These are phyloP conservation scores for Carassius gibelio DNA, from an alignment of 2,113 vertebrate species.

Conservation along the genomic window DNA sequence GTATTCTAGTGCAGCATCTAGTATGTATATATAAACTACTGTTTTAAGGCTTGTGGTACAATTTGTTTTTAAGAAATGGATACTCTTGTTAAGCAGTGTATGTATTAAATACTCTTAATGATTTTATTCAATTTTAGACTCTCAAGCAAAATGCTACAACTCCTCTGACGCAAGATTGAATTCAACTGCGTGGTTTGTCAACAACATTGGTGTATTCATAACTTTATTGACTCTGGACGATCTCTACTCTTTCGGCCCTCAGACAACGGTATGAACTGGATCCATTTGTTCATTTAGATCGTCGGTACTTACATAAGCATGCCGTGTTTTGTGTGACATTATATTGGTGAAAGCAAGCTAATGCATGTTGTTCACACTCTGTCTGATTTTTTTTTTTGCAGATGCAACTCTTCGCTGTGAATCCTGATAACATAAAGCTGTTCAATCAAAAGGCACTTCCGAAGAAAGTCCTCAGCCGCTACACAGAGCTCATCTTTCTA, in stretches of 20 bases:
- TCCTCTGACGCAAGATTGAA: neutral
- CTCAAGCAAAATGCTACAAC: neutral
- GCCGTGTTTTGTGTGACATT: neutral
- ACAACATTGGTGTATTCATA: neutral
- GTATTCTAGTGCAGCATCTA: too few relatives aligned
- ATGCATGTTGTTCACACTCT: neutral
- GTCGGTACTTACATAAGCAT: neutral
- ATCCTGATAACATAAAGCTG: constrained; percentile 48
- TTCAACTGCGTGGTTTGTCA: neutral
- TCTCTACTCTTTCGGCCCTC: constrained; percentile 45
- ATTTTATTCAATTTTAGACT: neutral
- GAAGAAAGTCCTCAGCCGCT: constrained; percentile 15
- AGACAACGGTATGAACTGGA: neutral
- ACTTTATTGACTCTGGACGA: constrained; percentile 47
- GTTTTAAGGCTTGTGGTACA: too few relatives aligned
- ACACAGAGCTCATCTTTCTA: constrained; percentile 48
- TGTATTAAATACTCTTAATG: too few relatives aligned
- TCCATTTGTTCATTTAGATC: neutral
- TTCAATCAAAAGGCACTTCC: constrained; percentile 33
- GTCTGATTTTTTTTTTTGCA: constrained; percentile 30
- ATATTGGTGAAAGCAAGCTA: neutral
- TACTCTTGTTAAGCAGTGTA: too few relatives aligned
- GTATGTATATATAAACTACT: too few relatives aligned
- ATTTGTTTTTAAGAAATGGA: too few relatives aligned
- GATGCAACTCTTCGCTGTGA: constrained; percentile 46